A percentile compares a stretch with the other conserved stretches of the same genome.
These are phyloP conservation scores for Drosophila ezoana DNA, from an alignment of 2,888 invertebrate genomes.

Conservation along the genomic window DNA sequence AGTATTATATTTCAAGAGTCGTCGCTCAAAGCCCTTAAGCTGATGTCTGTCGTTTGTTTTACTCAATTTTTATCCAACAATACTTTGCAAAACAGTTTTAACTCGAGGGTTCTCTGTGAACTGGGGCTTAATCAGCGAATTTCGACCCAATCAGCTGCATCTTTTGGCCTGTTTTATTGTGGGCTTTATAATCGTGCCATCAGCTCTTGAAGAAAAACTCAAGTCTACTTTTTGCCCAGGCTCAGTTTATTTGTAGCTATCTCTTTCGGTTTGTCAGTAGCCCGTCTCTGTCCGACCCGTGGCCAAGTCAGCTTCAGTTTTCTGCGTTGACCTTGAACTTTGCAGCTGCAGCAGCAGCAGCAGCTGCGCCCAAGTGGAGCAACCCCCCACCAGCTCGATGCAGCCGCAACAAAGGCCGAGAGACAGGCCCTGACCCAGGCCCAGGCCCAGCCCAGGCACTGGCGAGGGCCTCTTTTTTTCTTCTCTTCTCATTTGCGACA, in stretches of 20 bases:
- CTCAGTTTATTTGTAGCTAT: slow-evolving; percentile 4
- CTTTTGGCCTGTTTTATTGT: slow-evolving; percentile 15
- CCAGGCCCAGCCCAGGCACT: slow-evolving; percentile 48
- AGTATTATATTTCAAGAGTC: slow-evolving; percentile 27
- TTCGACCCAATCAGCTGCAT: slow-evolving; percentile 34
- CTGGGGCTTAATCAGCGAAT: slow-evolving; percentile 59
- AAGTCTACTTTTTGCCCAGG: slow-evolving; percentile 28
- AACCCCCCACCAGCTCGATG: slow-evolving; percentile 2
- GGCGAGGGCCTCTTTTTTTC: slow-evolving; percentile 11
- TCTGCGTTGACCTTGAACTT: slow-evolving; percentile 71
- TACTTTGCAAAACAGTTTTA: slow-evolving; percentile 15
- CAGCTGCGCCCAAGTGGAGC: slow-evolving; percentile 38
- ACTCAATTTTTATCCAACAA: slow-evolving; percentile 12
- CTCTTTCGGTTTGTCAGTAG: slow-evolving; percentile 7
- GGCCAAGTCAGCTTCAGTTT: slow-evolving; percentile 61
- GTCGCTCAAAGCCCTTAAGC: background rate
- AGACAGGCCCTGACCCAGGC: slow-evolving; percentile 62
- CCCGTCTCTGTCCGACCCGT: slow-evolving; percentile 35
- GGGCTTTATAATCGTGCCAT: slow-evolving; percentile 36
- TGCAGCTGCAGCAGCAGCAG: slow-evolving; percentile 54
- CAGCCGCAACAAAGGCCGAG: slow-evolving; percentile 21
- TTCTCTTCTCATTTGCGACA: slow-evolving; percentile 57
- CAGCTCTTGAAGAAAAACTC: slow-evolving; percentile 28
- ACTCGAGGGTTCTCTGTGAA: slow-evolving; percentile 28
- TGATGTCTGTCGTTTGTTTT: slow-evolving; percentile 4